Evolutionary conservation across 2,113 vertebrate genomes (phyloP).

Genomic region (Daphoenositta chrysoptera): DNA sequence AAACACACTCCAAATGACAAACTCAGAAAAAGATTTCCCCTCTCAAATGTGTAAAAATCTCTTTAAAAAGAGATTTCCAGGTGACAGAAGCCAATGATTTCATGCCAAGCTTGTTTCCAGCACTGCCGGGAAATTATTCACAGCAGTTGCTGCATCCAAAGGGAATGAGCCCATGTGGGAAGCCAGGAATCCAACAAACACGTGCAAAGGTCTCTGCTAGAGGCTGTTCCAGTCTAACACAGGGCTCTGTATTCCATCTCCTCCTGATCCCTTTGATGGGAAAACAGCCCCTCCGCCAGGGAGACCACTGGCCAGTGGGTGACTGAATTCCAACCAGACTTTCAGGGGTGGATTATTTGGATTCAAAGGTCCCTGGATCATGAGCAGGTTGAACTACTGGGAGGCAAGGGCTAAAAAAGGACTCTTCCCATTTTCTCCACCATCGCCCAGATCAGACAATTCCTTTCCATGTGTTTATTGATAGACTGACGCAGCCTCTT

Average conservation of each 20-base stretch:
- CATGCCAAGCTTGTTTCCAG: neutral
- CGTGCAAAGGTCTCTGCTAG: neutral
- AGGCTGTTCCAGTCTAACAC: neutral
- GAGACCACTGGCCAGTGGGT: neutral
- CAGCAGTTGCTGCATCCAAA: neutral
- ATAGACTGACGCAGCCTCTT: neutral
- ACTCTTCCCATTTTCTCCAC: neutral
- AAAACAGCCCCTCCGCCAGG: neutral
- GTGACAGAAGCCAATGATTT: neutral
- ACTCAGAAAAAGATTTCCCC: neutral
- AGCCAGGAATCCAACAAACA: neutral
- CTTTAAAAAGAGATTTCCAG: neutral
- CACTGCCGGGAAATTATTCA: neutral
- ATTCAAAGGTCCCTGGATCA: neutral
- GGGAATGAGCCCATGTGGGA: neutral
- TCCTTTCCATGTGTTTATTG: neutral
- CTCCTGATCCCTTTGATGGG: neutral
- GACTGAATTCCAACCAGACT: neutral
- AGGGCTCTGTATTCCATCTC: neutral
- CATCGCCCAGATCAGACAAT: neutral
- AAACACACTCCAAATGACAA: neutral
- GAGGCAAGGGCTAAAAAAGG: neutral
- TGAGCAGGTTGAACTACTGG: accelerated
- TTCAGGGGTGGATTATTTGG: neutral
- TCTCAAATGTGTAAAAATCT: neutral